phyloP scores from a whole-genome alignment of 2,888 invertebrate species.

The Callinectes sapidus region DNA sequence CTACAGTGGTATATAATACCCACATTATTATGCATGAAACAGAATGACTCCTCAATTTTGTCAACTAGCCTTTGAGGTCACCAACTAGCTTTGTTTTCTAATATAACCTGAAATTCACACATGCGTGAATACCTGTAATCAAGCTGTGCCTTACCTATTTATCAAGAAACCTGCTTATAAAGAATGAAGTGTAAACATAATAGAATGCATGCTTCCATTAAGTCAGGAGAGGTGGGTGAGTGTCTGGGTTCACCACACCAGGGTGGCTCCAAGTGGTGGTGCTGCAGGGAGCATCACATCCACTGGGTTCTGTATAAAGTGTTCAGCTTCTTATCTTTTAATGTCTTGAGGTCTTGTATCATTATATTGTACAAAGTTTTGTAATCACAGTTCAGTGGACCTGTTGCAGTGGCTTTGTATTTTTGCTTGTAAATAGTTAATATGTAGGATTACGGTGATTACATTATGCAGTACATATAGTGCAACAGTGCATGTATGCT shows the following conservation, averaged over 20 bases:
- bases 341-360: constrained; percentile 27
- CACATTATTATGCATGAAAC: not conserved
- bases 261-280: not conserved
- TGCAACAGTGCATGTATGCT: constrained; percentile 61
- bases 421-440: constrained; percentile 59
- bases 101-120: not conserved
- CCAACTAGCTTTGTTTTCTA: constrained; percentile 29
- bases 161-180: constrained; percentile 28
- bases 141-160: constrained; percentile 47
- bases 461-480: constrained; percentile 59
- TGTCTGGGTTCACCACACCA: not conserved
- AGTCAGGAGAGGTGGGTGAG: constrained; percentile 3
- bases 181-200: constrained; percentile 27
- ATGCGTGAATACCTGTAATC: constrained; percentile 7
- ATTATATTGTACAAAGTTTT: constrained; percentile 61
- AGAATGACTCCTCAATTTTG: not conserved
- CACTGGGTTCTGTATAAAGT: constrained; percentile 19
- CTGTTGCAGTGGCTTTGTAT: constrained; percentile 57
- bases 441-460: constrained; percentile 52
- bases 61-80: constrained; percentile 35
- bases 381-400: constrained; percentile 38
- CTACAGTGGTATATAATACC: constrained; percentile 10
- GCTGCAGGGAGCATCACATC: constrained; percentile 9
- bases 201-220: constrained; percentile 25
- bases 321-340: constrained; percentile 18